Evolutionary conservation across 2,797 vertebrate genomes (phyloP).

Genomic region (Bradypus variegatus): DNA sequence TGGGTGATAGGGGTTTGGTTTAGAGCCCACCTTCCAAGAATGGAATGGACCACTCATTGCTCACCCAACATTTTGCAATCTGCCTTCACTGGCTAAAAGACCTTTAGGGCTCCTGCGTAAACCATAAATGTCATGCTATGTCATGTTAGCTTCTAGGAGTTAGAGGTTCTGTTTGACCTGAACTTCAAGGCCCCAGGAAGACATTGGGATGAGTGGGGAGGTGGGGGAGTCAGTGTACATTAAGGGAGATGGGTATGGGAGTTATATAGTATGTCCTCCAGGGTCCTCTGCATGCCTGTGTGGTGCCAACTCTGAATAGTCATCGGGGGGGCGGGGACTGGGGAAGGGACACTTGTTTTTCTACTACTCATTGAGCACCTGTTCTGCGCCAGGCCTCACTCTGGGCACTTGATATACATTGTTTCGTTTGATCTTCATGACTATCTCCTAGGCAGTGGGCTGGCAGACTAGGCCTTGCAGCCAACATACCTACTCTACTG

Average conservation of each 20-base stretch:
- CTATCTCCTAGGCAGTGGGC: not conserved
- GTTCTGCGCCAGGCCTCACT: not conserved
- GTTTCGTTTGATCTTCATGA: not conserved
- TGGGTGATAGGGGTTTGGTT: constrained; percentile 39
- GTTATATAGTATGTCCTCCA: not conserved
- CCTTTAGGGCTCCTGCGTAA: not conserved
- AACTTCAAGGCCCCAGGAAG: not conserved
- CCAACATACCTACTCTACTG: not conserved
- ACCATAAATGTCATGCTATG: not conserved
- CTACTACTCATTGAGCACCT: not conserved
- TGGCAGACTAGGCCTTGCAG: not conserved
- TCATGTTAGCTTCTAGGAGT: not conserved
- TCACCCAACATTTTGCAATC: not conserved
- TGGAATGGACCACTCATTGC: constrained; percentile 10
- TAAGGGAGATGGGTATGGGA: not conserved
- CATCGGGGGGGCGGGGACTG: not conserved
- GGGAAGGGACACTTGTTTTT: not conserved
- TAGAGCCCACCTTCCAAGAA: constrained; percentile 55
- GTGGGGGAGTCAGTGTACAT: not conserved
- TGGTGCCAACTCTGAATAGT: not conserved
- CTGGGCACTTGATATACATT: not conserved
- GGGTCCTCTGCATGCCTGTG: not conserved
- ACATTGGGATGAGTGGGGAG: not conserved
- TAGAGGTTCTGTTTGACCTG: not conserved
- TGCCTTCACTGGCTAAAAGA: constrained; percentile 13